phyloP scores from a whole-genome alignment of 2,888 invertebrate species.

The Ophion ventricosus region DNA sequence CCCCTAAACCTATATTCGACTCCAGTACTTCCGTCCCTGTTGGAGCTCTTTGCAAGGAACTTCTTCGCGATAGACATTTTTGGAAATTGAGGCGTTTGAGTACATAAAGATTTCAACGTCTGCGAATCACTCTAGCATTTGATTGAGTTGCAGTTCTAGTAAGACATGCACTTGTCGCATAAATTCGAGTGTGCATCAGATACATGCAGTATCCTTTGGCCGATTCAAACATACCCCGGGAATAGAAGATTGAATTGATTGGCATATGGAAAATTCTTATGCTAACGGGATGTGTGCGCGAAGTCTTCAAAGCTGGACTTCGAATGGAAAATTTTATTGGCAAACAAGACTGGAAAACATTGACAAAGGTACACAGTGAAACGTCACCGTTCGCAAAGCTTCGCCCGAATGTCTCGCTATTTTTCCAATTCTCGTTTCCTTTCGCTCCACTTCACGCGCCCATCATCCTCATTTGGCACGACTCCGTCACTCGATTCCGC shows the following conservation, averaged over 20 bases:
- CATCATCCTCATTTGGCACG: conserved; percentile 59
- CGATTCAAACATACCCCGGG: background rate
- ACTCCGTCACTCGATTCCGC: conserved; percentile 56
- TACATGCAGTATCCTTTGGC: background rate
- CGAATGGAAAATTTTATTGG: conserved; percentile 12
- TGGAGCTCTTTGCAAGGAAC: no score
- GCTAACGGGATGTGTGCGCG: background rate
- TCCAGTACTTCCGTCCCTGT: no score
- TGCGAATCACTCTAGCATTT: background rate
- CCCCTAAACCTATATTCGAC: no score
- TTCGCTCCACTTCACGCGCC: conserved; percentile 9
- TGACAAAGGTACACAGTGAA: conserved; percentile 7
- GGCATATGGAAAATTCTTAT: background rate
- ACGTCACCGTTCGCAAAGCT: background rate
- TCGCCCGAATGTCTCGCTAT: conserved; percentile 3
- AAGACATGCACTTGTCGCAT: background rate
- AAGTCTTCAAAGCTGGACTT: background rate
- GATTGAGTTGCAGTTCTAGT: background rate
- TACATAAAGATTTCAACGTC: background rate
- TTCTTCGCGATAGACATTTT: background rate
- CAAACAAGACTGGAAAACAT: background rate
- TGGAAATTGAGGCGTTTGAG: background rate
- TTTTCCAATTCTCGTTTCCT: background rate
- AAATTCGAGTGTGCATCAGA: background rate
- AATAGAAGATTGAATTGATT: background rate